Base-by-base conservation (phyloP, 2,888 invertebrate species). In the Strigamia maritima region DNA sequence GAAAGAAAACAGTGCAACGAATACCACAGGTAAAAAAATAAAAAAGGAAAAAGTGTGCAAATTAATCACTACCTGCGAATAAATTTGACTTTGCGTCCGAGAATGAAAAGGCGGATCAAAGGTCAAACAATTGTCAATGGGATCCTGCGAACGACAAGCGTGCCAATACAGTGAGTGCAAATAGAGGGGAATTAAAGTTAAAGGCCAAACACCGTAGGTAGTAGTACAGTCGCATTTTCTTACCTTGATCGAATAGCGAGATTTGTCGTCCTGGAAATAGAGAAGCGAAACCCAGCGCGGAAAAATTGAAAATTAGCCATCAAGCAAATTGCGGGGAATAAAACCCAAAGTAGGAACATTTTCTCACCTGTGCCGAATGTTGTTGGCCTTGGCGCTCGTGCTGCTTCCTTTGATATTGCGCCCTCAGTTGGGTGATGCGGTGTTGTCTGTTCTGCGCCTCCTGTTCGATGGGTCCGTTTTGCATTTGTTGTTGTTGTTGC, bases 381-480 rank as follows among this genome's bases (percentile, higher is more conserved):
- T 83, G 85, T 79, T 89, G 89, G 0, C 90, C 89, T 79, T 89
- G 88, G 76, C 90, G 85, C 83, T 89, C 89, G 22, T 87, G 87
- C 84, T 90, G 89, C 70, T 89, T 85, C 60, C 89, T 87, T 83
- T 90, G 90, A 82, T 90, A 89, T 81, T 88, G 86, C 1, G 86
- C 85, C 40, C 89, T 83, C 79, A 89, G 83, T 81, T 88, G 87
- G 82, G 88, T 88, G 80, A 89, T 88, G 79, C 87, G 84, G 81
- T 89, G 88, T 10, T 85, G 85, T 10, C 82, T 40, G 22, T 81
- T 81, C 14, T 79, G 76, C 12, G 60, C 8, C 14, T 77, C 49
- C 4, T n/a, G 28, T 8, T 40, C 44, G 81, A 84, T 84, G 83
- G 16, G 80, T 26, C 76, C 79, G 65, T 79, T 76, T 6, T 78